Evolutionary conservation across 2,888 invertebrate species (phyloP).

Genomic region (Agrotis clavis): DNA sequence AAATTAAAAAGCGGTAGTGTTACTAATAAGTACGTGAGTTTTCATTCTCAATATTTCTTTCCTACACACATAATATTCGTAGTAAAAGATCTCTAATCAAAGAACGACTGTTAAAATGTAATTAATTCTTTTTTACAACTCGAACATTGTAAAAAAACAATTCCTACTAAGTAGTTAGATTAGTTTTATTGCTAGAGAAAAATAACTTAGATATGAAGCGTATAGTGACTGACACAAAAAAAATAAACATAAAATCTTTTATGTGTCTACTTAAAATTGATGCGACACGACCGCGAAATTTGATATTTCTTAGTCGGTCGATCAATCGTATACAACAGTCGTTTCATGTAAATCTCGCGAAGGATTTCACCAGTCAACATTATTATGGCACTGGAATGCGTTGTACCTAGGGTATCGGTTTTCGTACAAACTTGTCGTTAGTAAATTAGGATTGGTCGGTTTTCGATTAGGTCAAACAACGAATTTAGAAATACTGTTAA

Average conservation of each 20-base stretch:
- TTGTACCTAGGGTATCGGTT: constrained; percentile 66
- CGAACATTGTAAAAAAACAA: not conserved
- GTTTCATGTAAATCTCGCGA: constrained; percentile 55
- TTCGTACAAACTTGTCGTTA: constrained; percentile 66
- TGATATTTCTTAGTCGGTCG: constrained; percentile 54
- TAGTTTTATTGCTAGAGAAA: not conserved
- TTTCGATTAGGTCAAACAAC: constrained; percentile 37
- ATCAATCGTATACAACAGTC: constrained; percentile 52
- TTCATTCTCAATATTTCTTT: not conserved
- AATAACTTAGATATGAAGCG: not conserved
- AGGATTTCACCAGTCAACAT: constrained; percentile 76
- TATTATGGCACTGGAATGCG: constrained; percentile 74
- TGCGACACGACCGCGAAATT: constrained; percentile 57
- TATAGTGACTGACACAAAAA: constrained; percentile 5
- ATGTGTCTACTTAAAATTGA: constrained; percentile 29
- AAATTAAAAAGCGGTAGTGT: too few species aligned
- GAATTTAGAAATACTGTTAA: constrained; percentile 9
- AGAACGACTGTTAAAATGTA: not conserved
- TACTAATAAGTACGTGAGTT: too few species aligned
- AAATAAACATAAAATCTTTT: constrained; percentile 7
- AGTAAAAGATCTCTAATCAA: not conserved
- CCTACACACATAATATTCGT: not conserved
- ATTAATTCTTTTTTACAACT: not conserved
- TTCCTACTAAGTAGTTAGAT: not conserved
- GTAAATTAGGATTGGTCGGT: constrained; percentile 49